Conservation (phyloP, 1,140 invertebrate genomes). For the Atta texana region DNA sequence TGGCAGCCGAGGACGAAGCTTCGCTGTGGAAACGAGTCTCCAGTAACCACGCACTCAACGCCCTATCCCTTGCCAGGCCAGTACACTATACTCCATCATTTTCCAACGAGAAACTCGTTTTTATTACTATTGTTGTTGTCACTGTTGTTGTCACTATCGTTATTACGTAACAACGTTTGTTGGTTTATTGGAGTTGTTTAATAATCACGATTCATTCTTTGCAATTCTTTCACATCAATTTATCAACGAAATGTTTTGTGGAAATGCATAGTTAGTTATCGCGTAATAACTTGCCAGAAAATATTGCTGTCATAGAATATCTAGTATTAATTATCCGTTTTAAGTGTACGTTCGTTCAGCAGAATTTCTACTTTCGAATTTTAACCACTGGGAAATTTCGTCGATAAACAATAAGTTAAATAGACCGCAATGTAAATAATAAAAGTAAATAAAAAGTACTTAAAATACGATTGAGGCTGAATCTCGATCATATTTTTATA, state of each 20-base stretch:
- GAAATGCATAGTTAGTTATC: slow-evolving; percentile 1
- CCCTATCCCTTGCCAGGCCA: slow-evolving; percentile 94
- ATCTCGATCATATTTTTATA: too few relatives aligned
- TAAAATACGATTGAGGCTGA: too few relatives aligned
- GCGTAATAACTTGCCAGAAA: background rate
- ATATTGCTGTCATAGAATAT: background rate
- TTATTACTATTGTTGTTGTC: slow-evolving; percentile 1
- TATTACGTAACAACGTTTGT: background rate
- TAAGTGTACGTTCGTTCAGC: background rate
- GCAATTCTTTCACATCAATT: background rate
- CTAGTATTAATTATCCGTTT: background rate
- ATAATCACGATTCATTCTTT: background rate
- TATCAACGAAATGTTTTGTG: background rate
- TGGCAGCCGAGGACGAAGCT: slow-evolving; percentile 91
- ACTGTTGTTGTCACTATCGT: background rate
- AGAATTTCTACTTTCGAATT: background rate
- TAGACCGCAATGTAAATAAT: too few relatives aligned
- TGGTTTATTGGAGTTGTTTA: background rate
- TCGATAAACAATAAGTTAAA: background rate
- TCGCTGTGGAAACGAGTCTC: slow-evolving; percentile 96
- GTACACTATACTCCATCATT: slow-evolving; percentile 87
- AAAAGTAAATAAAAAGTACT: too few relatives aligned
- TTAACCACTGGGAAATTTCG: background rate
- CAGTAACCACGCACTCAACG: slow-evolving; percentile 94
- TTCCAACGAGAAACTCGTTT: slow-evolving; percentile 11